Base-by-base conservation (phyloP, 2,797 vertebrate species). In the Pangasius krempfi region DNA sequence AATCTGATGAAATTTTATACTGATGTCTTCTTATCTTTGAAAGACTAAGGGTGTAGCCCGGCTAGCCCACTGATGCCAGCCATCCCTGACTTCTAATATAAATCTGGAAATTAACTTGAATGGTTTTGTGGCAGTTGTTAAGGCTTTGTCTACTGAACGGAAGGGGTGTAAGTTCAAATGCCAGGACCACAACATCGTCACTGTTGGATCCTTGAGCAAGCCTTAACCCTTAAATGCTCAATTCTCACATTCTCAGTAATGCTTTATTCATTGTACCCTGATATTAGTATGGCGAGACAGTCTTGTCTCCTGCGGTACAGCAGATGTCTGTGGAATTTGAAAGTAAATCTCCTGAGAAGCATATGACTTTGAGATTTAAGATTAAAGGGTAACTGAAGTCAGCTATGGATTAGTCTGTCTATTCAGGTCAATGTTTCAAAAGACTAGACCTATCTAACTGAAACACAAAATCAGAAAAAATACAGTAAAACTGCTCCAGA, bases 281-380 rank as follows among this genome's bases (percentile, higher is more conserved):
- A 44, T 60, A 82, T 82, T 82, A 82, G 13, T 82, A 60, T 82
- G 80, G 80, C 1, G 13, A 27, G 80, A 40, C 33, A 0, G 6
- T 62, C 56, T 62, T 62, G 80, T 44, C 80, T 82, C 33, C 25
- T 16, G 80, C 3, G 25, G 58, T 62, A 44, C 56, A 82, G 22
- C 56, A 82, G 56, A 82, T 14, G 37, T 44, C 56, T 82, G 33
- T 25, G 37, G 68, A 85, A 73, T 85, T 75, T 72, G 30, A 73
- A 73, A 73, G 52, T 40, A 73, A 73, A 40, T 85, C 30, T 85
- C 44, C 52, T 58, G 68, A 73, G 54, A 56, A 85, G 68, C 37
- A 73, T 73, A 75, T 56, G 68, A 58, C 84, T 73, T 82, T 82
- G 37, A 82, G 80, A 82, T 62, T 82, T 44, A 37, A 82, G 56